Evolutionary conservation across 30 jellyfish, hydroid and myxozoan species (phyloP), one percentile per base, ranked within the genome.

Genomic region (Aurelia aurita complex sp. Pacific): DNA sequence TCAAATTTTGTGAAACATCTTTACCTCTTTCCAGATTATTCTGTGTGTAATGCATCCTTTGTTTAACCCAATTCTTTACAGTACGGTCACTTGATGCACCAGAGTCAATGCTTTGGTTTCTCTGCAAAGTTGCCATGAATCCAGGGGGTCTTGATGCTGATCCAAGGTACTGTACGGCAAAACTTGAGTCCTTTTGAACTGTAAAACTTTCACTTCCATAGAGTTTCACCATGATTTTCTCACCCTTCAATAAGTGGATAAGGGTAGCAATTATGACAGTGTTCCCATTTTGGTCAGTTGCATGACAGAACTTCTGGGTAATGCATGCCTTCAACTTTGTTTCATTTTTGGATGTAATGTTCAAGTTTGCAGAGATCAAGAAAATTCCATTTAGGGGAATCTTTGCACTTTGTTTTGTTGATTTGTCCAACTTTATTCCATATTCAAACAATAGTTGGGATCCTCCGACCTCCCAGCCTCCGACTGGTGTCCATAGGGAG

Each of bases 81-180:
- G 32, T 55, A 5, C 3, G 17, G 66, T 2, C 35, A 36, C 60
- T 59, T 0, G 67, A 1, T 2, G 40, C 38, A 33, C 50, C 42
- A 18, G n/a, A 8, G 2, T 43, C 19, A 15, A 64, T 10, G n/a
- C 84, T 63, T 68, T 14, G 18, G 40, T 81, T 57, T 18, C 43
- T 34, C 18, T 46, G 46, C 36, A 81, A 35, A 1, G 29, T 42
- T n/a, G 83, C 84, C 12, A 81, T 76, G 71, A 81, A 42, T 69
- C 83, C 91, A 23, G 74, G 38, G 40, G 18, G 46, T 38, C 40
- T 81, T 51, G 83, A 40, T 5, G 66, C 40, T 2, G 91, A 64
- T 42, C 91, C 91, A 4, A 81, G 91, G 29, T 46, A 81, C 38
- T 69, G 84, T 19, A 67, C 77, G 3, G 91, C 83, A 70, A 81